These are phyloP conservation scores for Strix occidentalis DNA, from an alignment of 2,797 vertebrate genomes.

Conservation along the genomic window DNA sequence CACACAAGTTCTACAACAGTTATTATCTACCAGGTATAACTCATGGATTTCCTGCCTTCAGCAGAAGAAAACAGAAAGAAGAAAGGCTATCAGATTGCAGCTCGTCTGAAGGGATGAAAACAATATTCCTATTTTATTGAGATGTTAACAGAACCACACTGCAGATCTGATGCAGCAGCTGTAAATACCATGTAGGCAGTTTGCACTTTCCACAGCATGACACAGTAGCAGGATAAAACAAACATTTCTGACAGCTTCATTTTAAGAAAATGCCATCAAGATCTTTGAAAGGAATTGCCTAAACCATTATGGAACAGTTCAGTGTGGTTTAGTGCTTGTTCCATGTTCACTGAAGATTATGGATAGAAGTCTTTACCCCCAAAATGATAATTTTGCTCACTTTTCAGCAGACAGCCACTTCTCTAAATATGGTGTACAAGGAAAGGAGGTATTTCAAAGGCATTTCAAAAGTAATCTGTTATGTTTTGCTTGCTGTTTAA, in stretches of 20 bases:
- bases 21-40: not conserved
- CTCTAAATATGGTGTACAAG: not conserved
- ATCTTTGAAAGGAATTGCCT: not conserved
- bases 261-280: not conserved
- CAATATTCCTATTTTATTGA: not conserved
- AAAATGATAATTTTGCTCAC: not conserved
- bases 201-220: not conserved
- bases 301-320: not conserved
- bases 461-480: not conserved
- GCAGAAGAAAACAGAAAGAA: not conserved
- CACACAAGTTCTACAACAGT: not conserved
- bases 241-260: constrained; percentile 16
- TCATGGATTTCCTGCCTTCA: not conserved
- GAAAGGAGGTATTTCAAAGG: not conserved
- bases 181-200: not conserved
- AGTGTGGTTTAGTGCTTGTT: not conserved
- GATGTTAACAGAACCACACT: not conserved
- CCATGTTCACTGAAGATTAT: not conserved
- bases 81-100: not conserved
- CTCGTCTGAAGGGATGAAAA: not conserved
- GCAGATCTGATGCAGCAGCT: not conserved
- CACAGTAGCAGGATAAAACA: not conserved
- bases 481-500: not conserved
- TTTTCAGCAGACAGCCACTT: not conserved
- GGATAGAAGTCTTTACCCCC: not conserved